Base-by-base conservation (phyloP, 2,113 vertebrate genomes). In the Typhlomys cinereus region DNA sequence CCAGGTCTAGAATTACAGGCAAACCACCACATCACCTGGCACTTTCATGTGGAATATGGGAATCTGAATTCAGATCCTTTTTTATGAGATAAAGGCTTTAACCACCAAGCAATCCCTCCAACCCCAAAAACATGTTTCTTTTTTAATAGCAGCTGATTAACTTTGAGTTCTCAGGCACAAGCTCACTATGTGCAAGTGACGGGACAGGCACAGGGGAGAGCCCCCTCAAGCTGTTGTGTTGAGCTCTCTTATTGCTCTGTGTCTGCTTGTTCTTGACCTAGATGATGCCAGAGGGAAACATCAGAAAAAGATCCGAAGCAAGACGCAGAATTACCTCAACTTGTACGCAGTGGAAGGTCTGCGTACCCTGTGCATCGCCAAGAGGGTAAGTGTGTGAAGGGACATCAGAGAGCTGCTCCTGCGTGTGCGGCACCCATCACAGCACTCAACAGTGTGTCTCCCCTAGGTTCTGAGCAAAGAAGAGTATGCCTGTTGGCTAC, bases 331-430 rank as follows among this genome's bases (percentile, higher is more conserved):
- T 97, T 99, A 98, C 97, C 98, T 99, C 96, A 99, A 99, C 97
- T 97, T 98, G 52, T 99, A 99, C 7, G 99, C 99, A 8, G 98
- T 98, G 44, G 98, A 99, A 70, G 99, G 99, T 59, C 98, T 99
- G 17, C 97, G 99, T 14, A 99, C 99, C 0, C 97, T 99, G n/a
- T 99, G 99, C 97, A 99, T 99, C 25, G 99, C 99, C 73, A 99
- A 99, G 97, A 98, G 99, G 98, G 99, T 78, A n/a, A 78, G 75
- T 39, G 67, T 59, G 61, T 0, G 1, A 20, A 41, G 39, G 18
- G 0, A 2, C 52, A 4, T 8, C 10, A 5, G 46, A 41, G 0
- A 39, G 7, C 29, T 10, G 23, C 46, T 29, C 62, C 7, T 8
- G 8, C 25, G 4, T 21, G 12, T 21, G 1, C 0, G 0, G 44